phyloP scores from a whole-genome alignment of 1,140 invertebrate genomes.

The Piezodorus guildinii region DNA sequence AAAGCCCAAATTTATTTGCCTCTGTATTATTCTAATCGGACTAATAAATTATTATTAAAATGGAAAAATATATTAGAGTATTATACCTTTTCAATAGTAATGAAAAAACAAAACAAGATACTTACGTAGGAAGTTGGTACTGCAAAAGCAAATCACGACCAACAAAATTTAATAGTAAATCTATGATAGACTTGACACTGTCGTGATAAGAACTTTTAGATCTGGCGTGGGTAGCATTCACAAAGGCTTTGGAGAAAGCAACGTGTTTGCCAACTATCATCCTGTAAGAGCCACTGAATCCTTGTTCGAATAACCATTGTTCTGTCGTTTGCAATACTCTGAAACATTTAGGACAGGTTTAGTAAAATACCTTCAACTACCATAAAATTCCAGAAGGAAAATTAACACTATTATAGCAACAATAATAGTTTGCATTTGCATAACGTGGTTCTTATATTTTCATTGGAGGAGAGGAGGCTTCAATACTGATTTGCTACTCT shows the following conservation, averaged over 20 bases:
- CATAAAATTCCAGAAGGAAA: no score
- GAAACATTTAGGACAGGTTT: background rate
- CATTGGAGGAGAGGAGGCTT: no score
- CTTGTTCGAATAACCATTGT: slow-evolving; percentile 25
- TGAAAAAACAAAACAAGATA: background rate
- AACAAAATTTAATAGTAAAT: slow-evolving; percentile 16
- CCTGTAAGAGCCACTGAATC: slow-evolving; percentile 20
- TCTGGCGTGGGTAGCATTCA: slow-evolving; percentile 1
- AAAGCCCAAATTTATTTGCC: no score
- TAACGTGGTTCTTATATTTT: no score
- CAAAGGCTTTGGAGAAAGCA: slow-evolving; percentile 14
- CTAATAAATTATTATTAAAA: no score
- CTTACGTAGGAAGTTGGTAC: slow-evolving; percentile 20
- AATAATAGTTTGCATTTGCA: no score
- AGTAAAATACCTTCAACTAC: background rate
- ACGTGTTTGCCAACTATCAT: slow-evolving; percentile 18
- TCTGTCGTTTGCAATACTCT: slow-evolving; percentile 14
- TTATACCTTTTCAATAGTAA: no score
- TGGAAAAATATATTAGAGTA: no score
- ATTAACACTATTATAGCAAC: no score
- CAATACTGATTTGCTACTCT: no score
- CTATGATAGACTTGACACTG: slow-evolving; percentile 19
- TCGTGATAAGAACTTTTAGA: slow-evolving; percentile 5
- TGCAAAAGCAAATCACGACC: slow-evolving; percentile 17
- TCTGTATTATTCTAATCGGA: no score